A percentile compares a stretch with the other conserved stretches of the same genome.
Conservation (phyloP, 2,797 vertebrate species). For the Petrocephalus sullivani region DNA sequence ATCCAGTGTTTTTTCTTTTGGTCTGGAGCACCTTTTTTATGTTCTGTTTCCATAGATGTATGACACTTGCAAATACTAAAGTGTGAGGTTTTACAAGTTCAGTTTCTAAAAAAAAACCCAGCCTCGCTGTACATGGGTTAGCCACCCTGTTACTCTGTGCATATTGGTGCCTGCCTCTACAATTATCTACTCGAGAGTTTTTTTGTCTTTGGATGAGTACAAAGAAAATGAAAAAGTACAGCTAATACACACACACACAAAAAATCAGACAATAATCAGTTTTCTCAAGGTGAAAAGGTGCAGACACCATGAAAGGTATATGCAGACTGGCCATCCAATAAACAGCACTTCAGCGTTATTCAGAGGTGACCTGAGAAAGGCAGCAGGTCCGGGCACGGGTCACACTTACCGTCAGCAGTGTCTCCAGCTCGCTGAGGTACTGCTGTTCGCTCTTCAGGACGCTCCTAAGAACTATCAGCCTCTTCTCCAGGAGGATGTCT, state of each 20-base stretch:
- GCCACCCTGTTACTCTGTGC: not conserved
- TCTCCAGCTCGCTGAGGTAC: conserved; percentile 62
- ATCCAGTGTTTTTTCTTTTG: not conserved
- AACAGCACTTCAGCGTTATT: not conserved
- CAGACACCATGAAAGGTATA: not conserved
- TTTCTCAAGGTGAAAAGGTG: not conserved
- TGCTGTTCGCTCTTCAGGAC: conserved; percentile 60
- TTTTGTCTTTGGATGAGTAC: not conserved
- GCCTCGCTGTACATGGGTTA: not conserved
- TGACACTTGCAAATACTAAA: not conserved
- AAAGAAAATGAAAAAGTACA: not conserved
- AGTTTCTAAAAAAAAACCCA: not conserved
- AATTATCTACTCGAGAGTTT: not conserved
- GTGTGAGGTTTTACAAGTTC: not conserved
- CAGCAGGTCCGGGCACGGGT: not conserved
- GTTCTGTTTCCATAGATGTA: not conserved
- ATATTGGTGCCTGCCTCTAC: not conserved
- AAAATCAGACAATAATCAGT: not conserved
- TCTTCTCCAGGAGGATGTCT: conserved; percentile 54
- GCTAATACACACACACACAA: not conserved
- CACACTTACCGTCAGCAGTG: conserved; percentile 55
- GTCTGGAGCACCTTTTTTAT: not conserved
- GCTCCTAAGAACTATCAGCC: conserved; percentile 52
- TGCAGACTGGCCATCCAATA: not conserved
- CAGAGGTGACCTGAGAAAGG: not conserved